Evolutionary conservation across 2,888 invertebrate species (phyloP).

Genomic region (Emmelina monodactyla): DNA sequence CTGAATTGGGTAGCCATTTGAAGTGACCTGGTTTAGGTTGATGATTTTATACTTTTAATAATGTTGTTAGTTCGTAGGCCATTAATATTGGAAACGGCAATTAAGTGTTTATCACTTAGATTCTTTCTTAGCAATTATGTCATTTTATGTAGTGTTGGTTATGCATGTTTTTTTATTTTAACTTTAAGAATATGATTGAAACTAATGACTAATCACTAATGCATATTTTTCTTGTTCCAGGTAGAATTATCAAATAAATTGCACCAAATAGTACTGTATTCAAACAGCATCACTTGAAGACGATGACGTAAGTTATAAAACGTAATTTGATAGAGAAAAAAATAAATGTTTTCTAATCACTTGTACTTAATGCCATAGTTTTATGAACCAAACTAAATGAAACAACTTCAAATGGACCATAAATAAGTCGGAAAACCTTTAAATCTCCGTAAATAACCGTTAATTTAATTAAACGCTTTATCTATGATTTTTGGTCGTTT

Average conservation of each 20-base stretch:
- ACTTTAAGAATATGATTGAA: no score
- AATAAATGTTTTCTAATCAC: no score
- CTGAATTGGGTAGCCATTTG: no score
- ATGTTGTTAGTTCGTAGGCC: no score
- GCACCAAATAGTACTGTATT: constrained; percentile 30
- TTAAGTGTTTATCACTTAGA: no score
- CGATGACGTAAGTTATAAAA: constrained; percentile 46
- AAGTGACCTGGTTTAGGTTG: no score
- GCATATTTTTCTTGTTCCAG: constrained; percentile 63
- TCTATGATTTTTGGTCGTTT: constrained; percentile 32
- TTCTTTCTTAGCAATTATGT: no score
- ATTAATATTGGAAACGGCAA: no score
- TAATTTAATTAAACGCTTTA: constrained; percentile 19
- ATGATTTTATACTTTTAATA: no score
- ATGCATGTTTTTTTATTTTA: no score
- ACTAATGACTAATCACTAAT: constrained; percentile 51
- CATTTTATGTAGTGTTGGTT: no score
- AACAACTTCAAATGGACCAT: background rate
- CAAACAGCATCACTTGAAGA: constrained; percentile 31
- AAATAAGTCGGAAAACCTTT: background rate
- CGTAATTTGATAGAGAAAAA: background rate
- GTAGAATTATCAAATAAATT: constrained; percentile 66
- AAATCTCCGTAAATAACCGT: constrained; percentile 24
- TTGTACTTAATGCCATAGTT: no score
- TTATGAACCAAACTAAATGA: background rate